A percentile compares a stretch with the other conserved stretches of the same genome.
Evolutionary conservation across 2,797 vertebrate species (phyloP).

Genomic region (Sebastes baramenuke): DNA sequence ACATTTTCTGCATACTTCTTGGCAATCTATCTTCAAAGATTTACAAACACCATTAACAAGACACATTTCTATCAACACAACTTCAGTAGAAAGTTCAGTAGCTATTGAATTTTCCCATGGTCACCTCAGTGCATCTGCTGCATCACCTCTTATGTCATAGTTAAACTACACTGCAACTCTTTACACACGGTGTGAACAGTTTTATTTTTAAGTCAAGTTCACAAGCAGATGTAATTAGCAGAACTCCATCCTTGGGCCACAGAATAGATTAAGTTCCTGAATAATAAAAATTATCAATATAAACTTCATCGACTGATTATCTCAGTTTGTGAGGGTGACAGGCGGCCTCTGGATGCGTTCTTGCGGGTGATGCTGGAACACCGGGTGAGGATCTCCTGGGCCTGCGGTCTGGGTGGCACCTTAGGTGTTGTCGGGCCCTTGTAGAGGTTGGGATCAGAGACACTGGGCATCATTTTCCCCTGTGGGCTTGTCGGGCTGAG

Average conservation of each 20-base stretch:
- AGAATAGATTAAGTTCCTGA: neutral
- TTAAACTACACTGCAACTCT: no score
- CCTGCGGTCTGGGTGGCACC: conserved; percentile 81
- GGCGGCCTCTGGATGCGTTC: conserved; percentile 41
- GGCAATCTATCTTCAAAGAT: neutral
- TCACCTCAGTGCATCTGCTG: neutral
- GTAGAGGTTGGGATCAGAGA: conserved; percentile 71
- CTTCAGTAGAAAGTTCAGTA: neutral
- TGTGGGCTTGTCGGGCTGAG: conserved; percentile 23
- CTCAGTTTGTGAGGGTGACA: neutral
- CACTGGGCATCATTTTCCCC: conserved; percentile 38
- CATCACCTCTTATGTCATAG: no score
- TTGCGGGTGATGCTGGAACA: conserved; percentile 87
- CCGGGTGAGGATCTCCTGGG: conserved; percentile 82
- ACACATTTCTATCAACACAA: neutral
- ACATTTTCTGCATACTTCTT: no score
- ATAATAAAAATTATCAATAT: neutral
- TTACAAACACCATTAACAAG: no score
- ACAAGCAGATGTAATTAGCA: no score
- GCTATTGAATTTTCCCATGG: neutral
- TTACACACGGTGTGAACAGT: no score
- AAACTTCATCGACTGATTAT: conserved; percentile 8
- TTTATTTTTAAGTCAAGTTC: no score
- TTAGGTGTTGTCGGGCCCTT: conserved; percentile 70
- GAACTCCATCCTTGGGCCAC: neutral